Evolutionary conservation across 2,113 vertebrate species (phyloP).

Genomic region (Phainopepla nitens): DNA sequence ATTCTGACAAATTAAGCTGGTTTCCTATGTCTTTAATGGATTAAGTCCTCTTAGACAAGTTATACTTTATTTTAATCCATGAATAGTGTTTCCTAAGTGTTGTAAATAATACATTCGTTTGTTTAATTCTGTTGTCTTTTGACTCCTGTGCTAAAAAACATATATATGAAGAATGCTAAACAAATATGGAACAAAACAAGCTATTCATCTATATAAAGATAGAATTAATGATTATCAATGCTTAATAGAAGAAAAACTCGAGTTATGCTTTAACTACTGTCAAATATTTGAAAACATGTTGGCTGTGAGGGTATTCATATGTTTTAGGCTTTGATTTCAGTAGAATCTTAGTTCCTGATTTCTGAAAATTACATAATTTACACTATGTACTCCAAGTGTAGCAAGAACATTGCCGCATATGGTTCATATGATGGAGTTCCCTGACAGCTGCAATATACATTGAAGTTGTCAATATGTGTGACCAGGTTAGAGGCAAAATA

Average conservation of each 20-base stretch:
- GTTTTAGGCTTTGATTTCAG: neutral
- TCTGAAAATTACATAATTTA: neutral
- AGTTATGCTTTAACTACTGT: neutral
- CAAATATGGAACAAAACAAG: neutral
- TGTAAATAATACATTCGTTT: conserved; percentile 9
- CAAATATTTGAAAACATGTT: neutral
- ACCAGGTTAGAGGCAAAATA: neutral
- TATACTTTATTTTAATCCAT: conserved; percentile 55
- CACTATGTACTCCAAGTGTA: neutral
- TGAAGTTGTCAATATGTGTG: neutral
- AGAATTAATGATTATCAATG: neutral
- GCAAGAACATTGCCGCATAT: neutral
- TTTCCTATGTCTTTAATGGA: conserved; percentile 73
- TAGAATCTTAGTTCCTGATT: neutral
- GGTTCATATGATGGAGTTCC: neutral
- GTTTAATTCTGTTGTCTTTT: conserved; percentile 14
- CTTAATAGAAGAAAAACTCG: neutral
- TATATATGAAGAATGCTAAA: neutral
- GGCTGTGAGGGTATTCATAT: neutral
- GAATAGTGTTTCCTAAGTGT: conserved; percentile 37
- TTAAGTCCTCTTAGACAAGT: conserved; percentile 59
- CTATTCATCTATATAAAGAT: neutral
- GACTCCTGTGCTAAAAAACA: neutral
- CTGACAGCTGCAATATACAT: neutral
- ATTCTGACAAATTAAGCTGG: conserved; percentile 71